Evolutionary conservation across 2,888 invertebrate genomes (phyloP).

Genomic region (Noctua pronuba): DNA sequence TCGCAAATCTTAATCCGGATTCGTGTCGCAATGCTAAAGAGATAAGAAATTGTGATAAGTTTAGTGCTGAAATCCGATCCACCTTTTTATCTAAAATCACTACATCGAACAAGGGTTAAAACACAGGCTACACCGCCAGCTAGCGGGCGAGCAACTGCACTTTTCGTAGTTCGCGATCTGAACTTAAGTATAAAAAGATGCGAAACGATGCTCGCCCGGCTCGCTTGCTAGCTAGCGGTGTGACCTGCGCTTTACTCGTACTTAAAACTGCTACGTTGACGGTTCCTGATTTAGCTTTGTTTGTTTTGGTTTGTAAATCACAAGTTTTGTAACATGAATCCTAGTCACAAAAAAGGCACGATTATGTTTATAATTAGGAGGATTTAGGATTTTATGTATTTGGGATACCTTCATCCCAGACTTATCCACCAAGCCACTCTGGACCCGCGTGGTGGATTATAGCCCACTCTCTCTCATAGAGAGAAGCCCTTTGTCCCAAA

Average conservation of each 20-base stretch:
- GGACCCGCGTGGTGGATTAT: neutral
- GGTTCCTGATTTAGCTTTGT: neutral
- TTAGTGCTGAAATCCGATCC: conserved; percentile 6
- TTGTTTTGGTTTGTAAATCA: neutral
- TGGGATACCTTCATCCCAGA: neutral
- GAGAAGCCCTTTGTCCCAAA: neutral
- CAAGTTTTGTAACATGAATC: neutral
- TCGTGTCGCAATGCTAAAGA: neutral
- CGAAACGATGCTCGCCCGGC: too few species aligned
- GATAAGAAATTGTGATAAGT: conserved; percentile 33
- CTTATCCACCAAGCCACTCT: neutral
- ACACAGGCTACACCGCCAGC: too few species aligned
- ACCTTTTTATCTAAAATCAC: conserved; percentile 1
- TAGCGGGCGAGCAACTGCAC: too few species aligned
- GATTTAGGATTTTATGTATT: too few species aligned
- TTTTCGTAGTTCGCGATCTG: too few species aligned
- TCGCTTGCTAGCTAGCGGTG: too few species aligned
- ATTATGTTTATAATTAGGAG: neutral
- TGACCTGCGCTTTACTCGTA: neutral
- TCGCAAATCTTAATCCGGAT: conserved; percentile 24
- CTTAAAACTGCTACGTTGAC: neutral
- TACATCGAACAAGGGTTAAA: neutral
- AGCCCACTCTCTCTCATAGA: neutral
- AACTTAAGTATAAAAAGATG: too few species aligned
- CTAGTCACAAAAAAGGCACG: neutral